phyloP scores from a whole-genome alignment of 2,113 vertebrate genomes.

The Panthera tigris region DNA sequence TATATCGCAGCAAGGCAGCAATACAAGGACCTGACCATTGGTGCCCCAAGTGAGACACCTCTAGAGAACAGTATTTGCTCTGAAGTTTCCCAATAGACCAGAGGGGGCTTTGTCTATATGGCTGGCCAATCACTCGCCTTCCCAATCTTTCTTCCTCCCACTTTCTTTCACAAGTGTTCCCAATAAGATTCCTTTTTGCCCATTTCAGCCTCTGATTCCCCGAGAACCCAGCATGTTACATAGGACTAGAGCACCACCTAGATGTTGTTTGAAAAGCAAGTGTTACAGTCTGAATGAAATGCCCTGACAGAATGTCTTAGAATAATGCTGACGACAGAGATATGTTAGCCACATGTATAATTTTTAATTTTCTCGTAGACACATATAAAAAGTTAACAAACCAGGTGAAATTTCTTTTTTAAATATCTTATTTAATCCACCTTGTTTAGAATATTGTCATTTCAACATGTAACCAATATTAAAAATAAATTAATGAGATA shows the following conservation, averaged over 20 bases:
- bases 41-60: background rate
- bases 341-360: background rate
- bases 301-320: background rate
- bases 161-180: background rate
- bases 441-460: background rate
- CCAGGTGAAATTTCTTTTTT: background rate
- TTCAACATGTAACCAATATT: background rate
- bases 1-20: background rate
- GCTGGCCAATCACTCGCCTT: background rate
- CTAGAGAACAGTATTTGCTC: background rate
- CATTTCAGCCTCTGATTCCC: background rate
- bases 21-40: background rate
- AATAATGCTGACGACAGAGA: background rate
- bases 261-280: background rate
- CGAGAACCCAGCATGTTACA: background rate
- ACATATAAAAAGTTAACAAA: background rate
- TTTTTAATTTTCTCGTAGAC: background rate
- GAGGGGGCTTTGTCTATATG: background rate
- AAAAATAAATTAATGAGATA: background rate
- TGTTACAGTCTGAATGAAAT: background rate
- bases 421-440: background rate
- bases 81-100: background rate
- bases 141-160: background rate
- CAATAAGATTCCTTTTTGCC: background rate
- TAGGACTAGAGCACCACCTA: background rate